Conservation (phyloP, 2,888 invertebrate genomes). For the Rhagonycha lutea region DNA sequence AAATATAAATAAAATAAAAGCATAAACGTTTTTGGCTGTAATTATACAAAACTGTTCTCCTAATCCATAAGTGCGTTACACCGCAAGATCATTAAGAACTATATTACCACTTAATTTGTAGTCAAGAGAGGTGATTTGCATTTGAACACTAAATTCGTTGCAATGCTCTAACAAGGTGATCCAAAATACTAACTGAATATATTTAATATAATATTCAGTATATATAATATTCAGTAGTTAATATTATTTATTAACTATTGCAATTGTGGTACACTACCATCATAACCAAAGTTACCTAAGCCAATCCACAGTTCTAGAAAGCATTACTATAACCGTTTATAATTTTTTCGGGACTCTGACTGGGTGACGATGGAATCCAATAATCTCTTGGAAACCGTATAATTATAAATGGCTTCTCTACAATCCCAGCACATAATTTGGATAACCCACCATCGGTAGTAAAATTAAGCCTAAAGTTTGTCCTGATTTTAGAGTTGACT, state of each 20-base stretch:
- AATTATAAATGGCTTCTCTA: not conserved
- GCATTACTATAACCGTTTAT: not conserved
- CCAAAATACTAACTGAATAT: too few relatives aligned
- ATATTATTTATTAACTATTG: not conserved
- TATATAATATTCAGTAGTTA: too few relatives aligned
- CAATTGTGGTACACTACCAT: not conserved
- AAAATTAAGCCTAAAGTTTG: not conserved
- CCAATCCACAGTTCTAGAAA: not conserved
- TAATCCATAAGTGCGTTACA: too few relatives aligned
- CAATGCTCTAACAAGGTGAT: too few relatives aligned
- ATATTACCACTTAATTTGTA: too few relatives aligned
- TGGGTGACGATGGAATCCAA: not conserved
- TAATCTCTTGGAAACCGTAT: not conserved
- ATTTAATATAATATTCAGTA: too few relatives aligned
- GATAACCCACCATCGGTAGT: not conserved
- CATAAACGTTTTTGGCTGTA: too few relatives aligned
- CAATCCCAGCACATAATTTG: not conserved
- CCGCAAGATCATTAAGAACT: too few relatives aligned
- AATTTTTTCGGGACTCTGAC: not conserved
- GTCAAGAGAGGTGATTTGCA: too few relatives aligned
- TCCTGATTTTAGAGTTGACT: not conserved
- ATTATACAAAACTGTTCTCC: too few relatives aligned
- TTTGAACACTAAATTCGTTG: too few relatives aligned
- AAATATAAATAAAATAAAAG: too few relatives aligned
- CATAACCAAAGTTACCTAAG: not conserved